Base-by-base conservation (phyloP, 2,113 vertebrate genomes). In the Picathartes gymnocephalus region DNA sequence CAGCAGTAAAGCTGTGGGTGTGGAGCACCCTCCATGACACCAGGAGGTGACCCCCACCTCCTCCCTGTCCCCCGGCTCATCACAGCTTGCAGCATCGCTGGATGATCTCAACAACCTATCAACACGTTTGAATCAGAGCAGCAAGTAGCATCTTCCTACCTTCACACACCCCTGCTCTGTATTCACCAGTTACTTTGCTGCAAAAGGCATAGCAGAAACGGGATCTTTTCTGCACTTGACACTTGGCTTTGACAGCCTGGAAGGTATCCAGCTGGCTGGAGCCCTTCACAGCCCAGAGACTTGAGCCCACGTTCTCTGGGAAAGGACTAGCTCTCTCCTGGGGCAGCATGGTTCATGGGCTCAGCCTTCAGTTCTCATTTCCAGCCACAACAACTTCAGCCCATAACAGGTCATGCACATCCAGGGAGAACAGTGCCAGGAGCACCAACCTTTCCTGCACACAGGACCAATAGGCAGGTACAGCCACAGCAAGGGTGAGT, bases 341-440 rank as follows among this genome's bases (percentile, higher is more conserved):
- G 16, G 30, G 25, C 19, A 22, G 28, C 0, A 0, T 9, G 8
- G 25, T 11, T 81, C 56, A 20, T 0, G 1, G 65, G 13, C 66
- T 71, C 35, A 56, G 47, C 21, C 44, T 69, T 81, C 22, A 2
- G 19, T 17, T 92, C 54, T 35, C 66, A 42, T 82, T 89, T 69
- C 54, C 54, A 73, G 44, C 8, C 80, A 73, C 77, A 39, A 12
- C 23, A 24, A 24, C 71, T 80, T 28, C 74, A 80, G 81, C 28
- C n/a, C 37, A 25, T 56, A 1, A 0, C 12, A 31, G 3, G 1
- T 27, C 58, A 50, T 25, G 7, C 22, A 47, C 58, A 56, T 2
- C 18, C 39, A 33, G 54, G 37, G 50, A 50, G 47, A 80, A 73
- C 23, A 48, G 84, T 18, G 53, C 37, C 61, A 56, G n/a, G 11